phyloP scores from a whole-genome alignment of 2,888 invertebrate genomes.

The Scrobipalpa atriplicella region DNA sequence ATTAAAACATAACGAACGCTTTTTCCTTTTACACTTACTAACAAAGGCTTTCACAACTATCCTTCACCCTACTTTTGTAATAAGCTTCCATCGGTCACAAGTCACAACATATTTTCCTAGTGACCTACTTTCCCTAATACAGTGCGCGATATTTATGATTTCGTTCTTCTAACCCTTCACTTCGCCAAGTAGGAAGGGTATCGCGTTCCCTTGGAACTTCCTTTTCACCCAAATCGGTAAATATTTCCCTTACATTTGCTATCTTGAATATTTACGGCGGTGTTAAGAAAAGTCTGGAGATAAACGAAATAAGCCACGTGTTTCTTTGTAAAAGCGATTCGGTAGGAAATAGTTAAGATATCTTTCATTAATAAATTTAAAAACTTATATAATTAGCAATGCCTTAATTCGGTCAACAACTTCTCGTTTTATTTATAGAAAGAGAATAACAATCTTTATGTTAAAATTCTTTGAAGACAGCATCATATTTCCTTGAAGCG shows the following conservation, averaged over 20 bases:
- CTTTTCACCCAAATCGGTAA: slow-evolving; percentile 6
- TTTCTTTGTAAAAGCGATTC: not conserved
- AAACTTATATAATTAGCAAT: too few species aligned
- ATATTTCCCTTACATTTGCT: not conserved
- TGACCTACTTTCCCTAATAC: slow-evolving; percentile 20
- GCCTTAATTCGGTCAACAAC: too few species aligned
- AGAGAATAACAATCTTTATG: too few species aligned
- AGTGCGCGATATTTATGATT: slow-evolving; percentile 17
- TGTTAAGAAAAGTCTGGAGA: slow-evolving; percentile 7
- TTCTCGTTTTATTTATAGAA: too few species aligned
- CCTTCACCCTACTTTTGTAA: not conserved
- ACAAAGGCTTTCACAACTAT: not conserved
- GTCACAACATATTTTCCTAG: not conserved
- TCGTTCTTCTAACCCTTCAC: slow-evolving; percentile 17
- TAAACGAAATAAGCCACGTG: not conserved
- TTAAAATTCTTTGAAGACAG: too few species aligned
- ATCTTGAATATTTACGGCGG: slow-evolving; percentile 12
- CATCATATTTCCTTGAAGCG: too few species aligned
- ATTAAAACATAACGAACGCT: too few species aligned
- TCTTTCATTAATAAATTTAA: not conserved
- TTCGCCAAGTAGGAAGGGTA: not conserved
- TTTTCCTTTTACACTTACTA: too few species aligned
- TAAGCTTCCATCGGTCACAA: not conserved
- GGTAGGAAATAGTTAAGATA: too few species aligned
- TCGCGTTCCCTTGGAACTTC: not conserved